Conservation (phyloP, 2,113 vertebrate genomes). For the Enhydra lutris region DNA sequence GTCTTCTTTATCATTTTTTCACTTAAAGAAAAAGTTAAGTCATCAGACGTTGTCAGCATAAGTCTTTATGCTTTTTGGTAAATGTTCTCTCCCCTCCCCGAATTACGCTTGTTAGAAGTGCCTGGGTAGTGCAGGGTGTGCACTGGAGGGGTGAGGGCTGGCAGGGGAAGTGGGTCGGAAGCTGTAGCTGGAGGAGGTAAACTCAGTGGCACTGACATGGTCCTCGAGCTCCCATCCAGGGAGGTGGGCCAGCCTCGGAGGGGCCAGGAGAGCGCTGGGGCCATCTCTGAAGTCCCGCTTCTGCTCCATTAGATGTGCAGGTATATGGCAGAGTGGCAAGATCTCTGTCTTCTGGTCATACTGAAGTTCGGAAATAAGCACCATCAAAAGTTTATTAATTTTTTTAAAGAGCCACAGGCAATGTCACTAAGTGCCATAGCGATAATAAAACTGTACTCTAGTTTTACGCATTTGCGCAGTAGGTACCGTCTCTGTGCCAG, state of each 20-base stretch:
- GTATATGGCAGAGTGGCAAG: background rate
- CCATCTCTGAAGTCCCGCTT: background rate
- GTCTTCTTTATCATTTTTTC: slow-evolving; percentile 3
- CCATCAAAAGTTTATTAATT: background rate
- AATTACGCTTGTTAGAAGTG: background rate
- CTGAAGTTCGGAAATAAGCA: background rate
- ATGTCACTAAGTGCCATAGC: background rate
- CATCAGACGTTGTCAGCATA: background rate
- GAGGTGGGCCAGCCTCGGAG: background rate
- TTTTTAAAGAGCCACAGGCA: background rate
- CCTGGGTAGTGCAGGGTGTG: no score
- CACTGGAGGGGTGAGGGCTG: background rate
- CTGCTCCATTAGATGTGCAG: background rate
- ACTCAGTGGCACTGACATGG: no score
- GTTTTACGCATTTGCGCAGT: background rate
- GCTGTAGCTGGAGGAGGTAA: background rate
- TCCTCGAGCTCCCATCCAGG: background rate
- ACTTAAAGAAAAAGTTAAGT: background rate
- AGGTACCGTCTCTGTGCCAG: background rate
- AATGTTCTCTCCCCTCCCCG: background rate
- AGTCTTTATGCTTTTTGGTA: background rate
- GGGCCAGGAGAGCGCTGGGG: background rate
- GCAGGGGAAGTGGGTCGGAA: background rate
- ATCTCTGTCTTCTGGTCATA: background rate
- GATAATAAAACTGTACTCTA: background rate